phyloP scores from a whole-genome alignment of 1,140 invertebrate species.

The Scaptomyza graminum region DNA sequence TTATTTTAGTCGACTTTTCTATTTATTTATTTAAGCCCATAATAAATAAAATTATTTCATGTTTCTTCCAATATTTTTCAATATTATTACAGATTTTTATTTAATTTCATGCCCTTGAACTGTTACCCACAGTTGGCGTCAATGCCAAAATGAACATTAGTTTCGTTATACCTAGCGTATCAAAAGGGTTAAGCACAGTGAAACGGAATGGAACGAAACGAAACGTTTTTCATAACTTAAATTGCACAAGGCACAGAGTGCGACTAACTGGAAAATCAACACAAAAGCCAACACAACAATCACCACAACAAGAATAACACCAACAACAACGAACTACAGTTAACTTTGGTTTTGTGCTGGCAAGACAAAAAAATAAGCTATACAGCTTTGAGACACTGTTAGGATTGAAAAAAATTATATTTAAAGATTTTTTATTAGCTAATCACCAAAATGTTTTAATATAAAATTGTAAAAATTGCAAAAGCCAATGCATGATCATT shows the following conservation, averaged over 20 bases:
- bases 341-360: conserved; percentile 20
- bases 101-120: neutral
- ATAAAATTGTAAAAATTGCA: too few species aligned
- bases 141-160: neutral
- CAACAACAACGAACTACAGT: conserved; percentile 32
- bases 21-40: too few species aligned
- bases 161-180: neutral
- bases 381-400: conserved; percentile 9
- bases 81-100: neutral
- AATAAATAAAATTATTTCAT: too few species aligned
- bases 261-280: conserved; percentile 60
- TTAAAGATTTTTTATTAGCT: neutral
- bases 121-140: neutral
- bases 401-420: too few species aligned
- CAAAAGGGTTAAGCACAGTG: conserved; percentile 16
- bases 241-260: conserved; percentile 59
- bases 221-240: conserved; percentile 76
- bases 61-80: too few species aligned
- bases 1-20: too few species aligned
- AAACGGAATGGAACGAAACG: conserved; percentile 31
- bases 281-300: conserved; percentile 37
- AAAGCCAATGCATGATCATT: too few species aligned
- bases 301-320: conserved; percentile 25
- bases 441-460: too few species aligned
- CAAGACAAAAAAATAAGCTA: conserved; percentile 36